These are phyloP conservation scores for Ganaspis sp. DNA, from an alignment of 1,140 invertebrate species.

Conservation along the genomic window DNA sequence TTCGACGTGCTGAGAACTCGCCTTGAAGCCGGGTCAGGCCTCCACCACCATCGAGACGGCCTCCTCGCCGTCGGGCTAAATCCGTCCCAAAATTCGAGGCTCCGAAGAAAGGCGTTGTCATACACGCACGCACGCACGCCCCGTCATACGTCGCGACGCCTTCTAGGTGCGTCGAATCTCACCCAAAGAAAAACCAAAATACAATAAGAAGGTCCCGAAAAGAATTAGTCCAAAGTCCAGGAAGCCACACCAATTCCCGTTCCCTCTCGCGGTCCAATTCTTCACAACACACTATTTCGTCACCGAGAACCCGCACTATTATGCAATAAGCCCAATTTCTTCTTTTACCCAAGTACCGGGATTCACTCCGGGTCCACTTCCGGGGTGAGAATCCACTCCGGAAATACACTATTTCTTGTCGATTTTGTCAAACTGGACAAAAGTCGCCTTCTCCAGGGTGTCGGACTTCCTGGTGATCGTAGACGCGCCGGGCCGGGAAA, in stretches of 20 bases:
- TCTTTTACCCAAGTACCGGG: neutral
- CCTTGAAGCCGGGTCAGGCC: slow-evolving; percentile 8
- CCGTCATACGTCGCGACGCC: slow-evolving; percentile 29
- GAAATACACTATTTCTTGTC: neutral
- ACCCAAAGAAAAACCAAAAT: neutral
- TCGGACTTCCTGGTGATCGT: no score
- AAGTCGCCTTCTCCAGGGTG: no score
- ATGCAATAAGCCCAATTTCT: neutral
- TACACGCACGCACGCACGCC: slow-evolving; percentile 17
- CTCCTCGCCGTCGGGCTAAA: slow-evolving; percentile 28
- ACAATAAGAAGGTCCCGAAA: neutral
- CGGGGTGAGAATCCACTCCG: neutral
- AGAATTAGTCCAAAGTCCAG: neutral
- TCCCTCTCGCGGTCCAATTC: neutral
- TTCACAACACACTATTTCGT: neutral
- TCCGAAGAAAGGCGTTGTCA: slow-evolving; percentile 31
- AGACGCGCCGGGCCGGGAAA: neutral
- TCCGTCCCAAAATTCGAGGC: slow-evolving; percentile 29
- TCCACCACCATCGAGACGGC: neutral
- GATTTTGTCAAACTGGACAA: neutral
- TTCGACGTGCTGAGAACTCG: neutral
- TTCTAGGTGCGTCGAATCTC: neutral
- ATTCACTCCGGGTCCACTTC: neutral
- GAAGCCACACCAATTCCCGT: slow-evolving; percentile 3
- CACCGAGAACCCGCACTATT: slow-evolving; percentile 9